A percentile compares a stretch with the other conserved stretches of the same genome.
Conservation (phyloP, 2,797 vertebrate genomes). For the Acridotheres tristis region DNA sequence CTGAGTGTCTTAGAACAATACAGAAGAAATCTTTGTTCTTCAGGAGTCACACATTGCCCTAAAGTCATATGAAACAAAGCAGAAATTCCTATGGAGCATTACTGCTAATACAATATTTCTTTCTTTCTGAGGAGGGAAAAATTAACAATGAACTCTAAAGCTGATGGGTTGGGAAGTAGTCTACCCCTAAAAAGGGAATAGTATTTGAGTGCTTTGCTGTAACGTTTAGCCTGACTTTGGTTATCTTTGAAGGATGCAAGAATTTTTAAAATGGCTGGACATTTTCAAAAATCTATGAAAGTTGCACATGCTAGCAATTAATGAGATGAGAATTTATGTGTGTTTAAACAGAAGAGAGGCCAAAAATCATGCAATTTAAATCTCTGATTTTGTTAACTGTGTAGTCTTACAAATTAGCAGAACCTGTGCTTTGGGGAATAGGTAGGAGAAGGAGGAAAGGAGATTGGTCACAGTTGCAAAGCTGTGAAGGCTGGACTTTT, state of each 20-base stretch:
- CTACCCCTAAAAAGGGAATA: background rate
- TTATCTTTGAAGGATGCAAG: background rate
- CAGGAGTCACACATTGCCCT: background rate
- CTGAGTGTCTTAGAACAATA: background rate
- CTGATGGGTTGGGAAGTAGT: background rate
- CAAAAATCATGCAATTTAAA: background rate
- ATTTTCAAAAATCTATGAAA: background rate
- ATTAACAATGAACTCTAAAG: background rate
- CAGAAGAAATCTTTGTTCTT: background rate
- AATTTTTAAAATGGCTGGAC: background rate
- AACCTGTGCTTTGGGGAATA: background rate
- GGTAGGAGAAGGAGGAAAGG: background rate
- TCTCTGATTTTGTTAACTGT: background rate
- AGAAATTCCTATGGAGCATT: background rate
- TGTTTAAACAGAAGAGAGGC: background rate
- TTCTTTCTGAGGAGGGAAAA: background rate
- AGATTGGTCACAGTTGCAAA: background rate
- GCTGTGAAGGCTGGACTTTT: background rate
- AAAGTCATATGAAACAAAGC: background rate
- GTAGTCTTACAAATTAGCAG: background rate
- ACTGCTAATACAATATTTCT: background rate
- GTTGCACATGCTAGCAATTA: background rate
- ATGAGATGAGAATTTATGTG: background rate
- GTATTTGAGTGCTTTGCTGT: background rate
- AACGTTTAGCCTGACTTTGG: accelerated